phyloP scores from a whole-genome alignment of 2,888 invertebrate species.

The Phlogophora meticulosa region DNA sequence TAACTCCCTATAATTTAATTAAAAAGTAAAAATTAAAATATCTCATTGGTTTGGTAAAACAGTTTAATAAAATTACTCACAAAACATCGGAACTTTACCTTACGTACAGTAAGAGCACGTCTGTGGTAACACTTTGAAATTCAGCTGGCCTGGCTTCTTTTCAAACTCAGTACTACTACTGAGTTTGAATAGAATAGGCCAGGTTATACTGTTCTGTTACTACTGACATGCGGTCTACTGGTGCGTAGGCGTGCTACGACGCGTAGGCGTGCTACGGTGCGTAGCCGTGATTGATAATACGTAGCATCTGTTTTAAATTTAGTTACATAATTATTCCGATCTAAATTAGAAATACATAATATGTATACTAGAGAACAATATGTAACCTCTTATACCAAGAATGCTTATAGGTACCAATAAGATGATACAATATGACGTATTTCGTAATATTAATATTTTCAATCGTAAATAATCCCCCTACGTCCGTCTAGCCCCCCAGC shows the following conservation, averaged over 20 bases:
- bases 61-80: too few species aligned
- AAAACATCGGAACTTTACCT: not conserved
- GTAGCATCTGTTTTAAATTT: not conserved
- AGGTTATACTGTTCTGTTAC: too few species aligned
- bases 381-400: not conserved
- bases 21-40: too few species aligned
- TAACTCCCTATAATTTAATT: too few species aligned
- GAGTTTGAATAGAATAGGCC: too few species aligned
- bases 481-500: constrained; percentile 68
- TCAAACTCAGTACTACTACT: too few species aligned
- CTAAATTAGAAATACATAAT: not conserved
- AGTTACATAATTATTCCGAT: not conserved
- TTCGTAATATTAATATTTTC: not conserved
- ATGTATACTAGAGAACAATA: not conserved
- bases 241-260: not conserved
- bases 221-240: too few species aligned
- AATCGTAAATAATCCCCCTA: constrained; percentile 9
- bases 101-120: too few species aligned
- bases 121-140: too few species aligned
- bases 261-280: not conserved
- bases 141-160: too few species aligned
- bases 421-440: not conserved
- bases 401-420: not conserved
- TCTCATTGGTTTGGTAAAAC: too few species aligned
- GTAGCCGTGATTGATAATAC: not conserved